Evolutionary conservation across 2,113 vertebrate genomes (phyloP).

Genomic region (Jaculus jaculus): DNA sequence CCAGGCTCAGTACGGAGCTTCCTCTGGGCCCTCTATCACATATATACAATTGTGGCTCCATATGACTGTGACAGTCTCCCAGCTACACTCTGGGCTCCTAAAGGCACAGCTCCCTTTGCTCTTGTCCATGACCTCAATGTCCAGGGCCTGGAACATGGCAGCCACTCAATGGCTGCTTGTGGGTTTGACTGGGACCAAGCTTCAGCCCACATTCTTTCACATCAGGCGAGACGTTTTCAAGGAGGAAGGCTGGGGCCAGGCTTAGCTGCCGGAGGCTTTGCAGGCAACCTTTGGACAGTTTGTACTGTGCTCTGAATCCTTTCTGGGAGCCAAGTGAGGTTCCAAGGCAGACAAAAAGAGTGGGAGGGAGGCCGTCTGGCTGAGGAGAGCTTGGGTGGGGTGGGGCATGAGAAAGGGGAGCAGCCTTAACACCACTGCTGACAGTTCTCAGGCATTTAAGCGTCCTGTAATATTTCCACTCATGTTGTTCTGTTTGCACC

Average conservation of each 20-base stretch:
- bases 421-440: neutral
- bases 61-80: neutral
- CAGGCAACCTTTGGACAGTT: constrained; percentile 53
- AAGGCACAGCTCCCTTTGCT: neutral
- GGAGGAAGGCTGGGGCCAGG: constrained; percentile 55
- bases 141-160: constrained; percentile 4
- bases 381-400: neutral
- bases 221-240: constrained; percentile 39
- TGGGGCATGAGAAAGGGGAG: neutral
- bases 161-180: neutral
- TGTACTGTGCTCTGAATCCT: constrained; percentile 54
- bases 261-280: constrained; percentile 46
- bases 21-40: neutral
- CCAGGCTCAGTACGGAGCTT: neutral
- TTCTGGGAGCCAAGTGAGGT: constrained; percentile 54
- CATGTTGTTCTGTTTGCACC: neutral
- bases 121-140: neutral
- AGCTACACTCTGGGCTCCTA: neutral
- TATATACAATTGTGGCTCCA: neutral
- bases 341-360: constrained; percentile 49
- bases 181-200: neutral
- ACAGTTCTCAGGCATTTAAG: neutral
- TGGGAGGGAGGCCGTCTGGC: constrained; percentile 45
- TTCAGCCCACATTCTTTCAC: constrained; percentile 54
- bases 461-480: constrained; percentile 1